phyloP scores from a whole-genome alignment of 2,888 invertebrate species.

The Caenorhabditis doughertyi region DNA sequence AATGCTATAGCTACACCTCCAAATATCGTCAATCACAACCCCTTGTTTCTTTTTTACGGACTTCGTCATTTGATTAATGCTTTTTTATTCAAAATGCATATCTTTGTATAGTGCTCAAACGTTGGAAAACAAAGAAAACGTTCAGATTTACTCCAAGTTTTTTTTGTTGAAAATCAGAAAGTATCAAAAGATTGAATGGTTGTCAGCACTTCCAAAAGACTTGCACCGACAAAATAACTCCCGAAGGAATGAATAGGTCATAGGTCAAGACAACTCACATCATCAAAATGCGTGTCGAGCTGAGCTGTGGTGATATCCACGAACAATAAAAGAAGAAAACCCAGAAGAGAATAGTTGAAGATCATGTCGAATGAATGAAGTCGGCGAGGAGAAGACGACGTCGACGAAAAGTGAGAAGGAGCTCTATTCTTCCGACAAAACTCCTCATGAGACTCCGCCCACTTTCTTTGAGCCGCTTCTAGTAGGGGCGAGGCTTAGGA shows the following conservation, averaged over 20 bases:
- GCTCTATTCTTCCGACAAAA: slow-evolving; percentile 2
- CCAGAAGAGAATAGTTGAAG: slow-evolving; percentile 18
- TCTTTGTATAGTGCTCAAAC: no score
- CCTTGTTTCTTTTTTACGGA: not conserved
- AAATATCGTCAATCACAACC: slow-evolving; percentile 5
- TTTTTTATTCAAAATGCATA: slow-evolving; percentile 35
- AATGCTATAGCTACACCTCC: slow-evolving; percentile 9
- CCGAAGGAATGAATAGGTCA: not conserved
- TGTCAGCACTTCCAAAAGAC: slow-evolving; percentile 9
- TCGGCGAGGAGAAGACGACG: slow-evolving; percentile 7
- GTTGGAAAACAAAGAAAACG: not conserved
- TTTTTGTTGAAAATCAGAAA: not conserved
- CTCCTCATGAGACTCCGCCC: slow-evolving; percentile 34
- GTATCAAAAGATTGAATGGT: not conserved
- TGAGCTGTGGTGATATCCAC: slow-evolving; percentile 28
- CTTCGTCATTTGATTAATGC: slow-evolving; percentile 33
- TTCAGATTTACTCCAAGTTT: not conserved
- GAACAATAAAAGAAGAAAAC: slow-evolving; percentile 28
- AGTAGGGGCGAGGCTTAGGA: slow-evolving; percentile 29
- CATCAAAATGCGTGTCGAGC: slow-evolving; percentile 40
- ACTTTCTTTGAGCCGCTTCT: slow-evolving; percentile 28
- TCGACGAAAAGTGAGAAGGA: slow-evolving; percentile 43
- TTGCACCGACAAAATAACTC: not conserved
- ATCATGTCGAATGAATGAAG: slow-evolving; percentile 31
- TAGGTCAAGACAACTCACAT: slow-evolving; percentile 34